These are phyloP conservation scores for Acrobeloides nanus DNA, from an alignment of 2,888 invertebrate genomes.

Conservation along the genomic window DNA sequence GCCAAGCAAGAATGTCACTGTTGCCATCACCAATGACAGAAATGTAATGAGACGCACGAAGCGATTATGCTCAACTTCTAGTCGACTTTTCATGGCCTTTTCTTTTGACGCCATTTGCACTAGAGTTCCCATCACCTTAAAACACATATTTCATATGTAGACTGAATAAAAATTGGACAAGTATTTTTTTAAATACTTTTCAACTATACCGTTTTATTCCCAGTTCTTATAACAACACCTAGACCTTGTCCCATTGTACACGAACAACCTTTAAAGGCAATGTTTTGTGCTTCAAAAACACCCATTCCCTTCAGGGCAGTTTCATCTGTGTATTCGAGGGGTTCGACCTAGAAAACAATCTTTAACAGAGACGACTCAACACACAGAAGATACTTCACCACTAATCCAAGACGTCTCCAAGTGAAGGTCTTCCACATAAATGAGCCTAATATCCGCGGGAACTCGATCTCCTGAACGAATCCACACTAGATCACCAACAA, in stretches of 20 bases:
- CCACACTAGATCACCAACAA: conserved; percentile 26
- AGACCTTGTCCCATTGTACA: conserved; percentile 19
- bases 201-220: conserved; percentile 20
- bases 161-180: conserved; percentile 1
- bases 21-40: conserved; percentile 34
- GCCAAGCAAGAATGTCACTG: conserved; percentile 32
- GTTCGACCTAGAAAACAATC: conserved; percentile 16
- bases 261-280: conserved; percentile 22
- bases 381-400: conserved; percentile 16
- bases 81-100: conserved; percentile 25
- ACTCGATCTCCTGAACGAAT: conserved; percentile 20
- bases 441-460: conserved; percentile 21
- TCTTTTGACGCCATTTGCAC: conserved; percentile 32
- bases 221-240: conserved; percentile 25
- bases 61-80: conserved; percentile 34
- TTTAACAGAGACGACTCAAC: neutral
- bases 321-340: conserved; percentile 18
- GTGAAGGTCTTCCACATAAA: conserved; percentile 16
- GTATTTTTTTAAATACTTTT: neutral
- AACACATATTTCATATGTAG: neutral
- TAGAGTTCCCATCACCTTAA: conserved; percentile 35
- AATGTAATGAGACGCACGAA: conserved; percentile 38
- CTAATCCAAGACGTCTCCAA: conserved; percentile 24
- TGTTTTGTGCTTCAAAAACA: conserved; percentile 23
- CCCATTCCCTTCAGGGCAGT: conserved; percentile 12